A percentile compares a stretch with the other conserved stretches of the same genome.
These are phyloP conservation scores for Plusia festucae DNA, from an alignment of 2,888 invertebrate genomes.

Conservation along the genomic window DNA sequence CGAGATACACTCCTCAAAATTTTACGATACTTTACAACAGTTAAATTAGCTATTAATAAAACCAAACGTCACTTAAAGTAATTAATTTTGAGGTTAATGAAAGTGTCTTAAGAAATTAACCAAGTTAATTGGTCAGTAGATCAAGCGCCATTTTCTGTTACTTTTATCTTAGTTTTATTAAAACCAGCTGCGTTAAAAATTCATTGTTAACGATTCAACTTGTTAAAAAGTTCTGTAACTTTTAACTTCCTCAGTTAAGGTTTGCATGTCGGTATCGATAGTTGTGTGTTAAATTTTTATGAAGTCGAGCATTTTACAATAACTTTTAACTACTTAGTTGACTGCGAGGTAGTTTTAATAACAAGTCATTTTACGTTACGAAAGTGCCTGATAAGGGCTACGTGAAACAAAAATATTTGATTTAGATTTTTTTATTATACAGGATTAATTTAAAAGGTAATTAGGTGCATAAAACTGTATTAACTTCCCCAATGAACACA, in stretches of 20 bases:
- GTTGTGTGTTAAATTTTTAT: not conserved
- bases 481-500: too few relatives aligned
- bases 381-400: too few relatives aligned
- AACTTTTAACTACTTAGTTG: constrained; percentile 4
- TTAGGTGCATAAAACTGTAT: too few relatives aligned
- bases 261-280: not conserved
- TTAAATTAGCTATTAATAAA: not conserved
- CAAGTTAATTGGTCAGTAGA: not conserved
- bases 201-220: not conserved
- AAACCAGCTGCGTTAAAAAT: not conserved
- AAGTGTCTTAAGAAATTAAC: not conserved
- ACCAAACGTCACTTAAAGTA: not conserved
- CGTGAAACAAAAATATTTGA: too few relatives aligned
- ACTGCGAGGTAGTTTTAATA: too few relatives aligned
- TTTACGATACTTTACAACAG: too few relatives aligned
- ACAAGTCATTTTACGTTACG: too few relatives aligned
- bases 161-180: not conserved
- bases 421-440: too few relatives aligned
- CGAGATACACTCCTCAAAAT: too few relatives aligned
- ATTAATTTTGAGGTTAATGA: not conserved
- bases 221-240: not conserved
- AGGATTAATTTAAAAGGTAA: too few relatives aligned
- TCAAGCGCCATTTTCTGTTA: not conserved
- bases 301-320: not conserved
- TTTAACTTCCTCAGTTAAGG: not conserved